Conservation (phyloP, 2,797 vertebrate genomes). For the Avahi laniger region DNA sequence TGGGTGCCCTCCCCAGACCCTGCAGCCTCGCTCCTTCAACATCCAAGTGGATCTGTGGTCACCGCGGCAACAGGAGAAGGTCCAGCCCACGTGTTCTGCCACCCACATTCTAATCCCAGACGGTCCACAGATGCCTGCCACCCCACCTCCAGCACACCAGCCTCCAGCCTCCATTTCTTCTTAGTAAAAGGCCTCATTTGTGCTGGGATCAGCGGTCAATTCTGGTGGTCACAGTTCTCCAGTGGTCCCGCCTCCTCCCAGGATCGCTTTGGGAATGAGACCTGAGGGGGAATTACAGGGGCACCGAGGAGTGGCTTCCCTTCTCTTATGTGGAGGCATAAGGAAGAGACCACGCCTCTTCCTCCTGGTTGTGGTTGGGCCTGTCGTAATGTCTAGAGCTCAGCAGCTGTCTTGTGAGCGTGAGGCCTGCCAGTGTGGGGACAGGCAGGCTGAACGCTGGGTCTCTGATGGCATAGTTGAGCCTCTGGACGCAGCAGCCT, state of each 20-base stretch:
- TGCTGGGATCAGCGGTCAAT: too few relatives aligned
- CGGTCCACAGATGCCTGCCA: neutral
- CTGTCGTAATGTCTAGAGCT: neutral
- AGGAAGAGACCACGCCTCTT: neutral
- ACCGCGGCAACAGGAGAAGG: conserved; percentile 27
- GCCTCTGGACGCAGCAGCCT: neutral
- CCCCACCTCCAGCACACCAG: neutral
- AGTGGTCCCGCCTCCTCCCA: neutral
- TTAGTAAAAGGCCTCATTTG: neutral
- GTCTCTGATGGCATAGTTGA: neutral
- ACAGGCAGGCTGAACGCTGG: neutral
- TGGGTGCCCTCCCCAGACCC: neutral
- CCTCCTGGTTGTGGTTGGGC: neutral
- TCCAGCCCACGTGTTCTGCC: neutral
- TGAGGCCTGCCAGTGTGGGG: neutral
- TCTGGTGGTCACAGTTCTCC: neutral
- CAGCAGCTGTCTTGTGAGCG: neutral
- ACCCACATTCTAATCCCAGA: conserved; percentile 1
- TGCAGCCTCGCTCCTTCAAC: neutral
- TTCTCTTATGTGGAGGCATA: neutral
- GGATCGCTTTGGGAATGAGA: neutral
- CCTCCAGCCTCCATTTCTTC: neutral
- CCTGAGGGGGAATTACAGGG: neutral
- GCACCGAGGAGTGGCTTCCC: neutral
- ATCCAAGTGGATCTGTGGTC: conserved; percentile 47